phyloP scores from a whole-genome alignment of 1,140 invertebrate species.

The Vollenhovia emeryi region DNA sequence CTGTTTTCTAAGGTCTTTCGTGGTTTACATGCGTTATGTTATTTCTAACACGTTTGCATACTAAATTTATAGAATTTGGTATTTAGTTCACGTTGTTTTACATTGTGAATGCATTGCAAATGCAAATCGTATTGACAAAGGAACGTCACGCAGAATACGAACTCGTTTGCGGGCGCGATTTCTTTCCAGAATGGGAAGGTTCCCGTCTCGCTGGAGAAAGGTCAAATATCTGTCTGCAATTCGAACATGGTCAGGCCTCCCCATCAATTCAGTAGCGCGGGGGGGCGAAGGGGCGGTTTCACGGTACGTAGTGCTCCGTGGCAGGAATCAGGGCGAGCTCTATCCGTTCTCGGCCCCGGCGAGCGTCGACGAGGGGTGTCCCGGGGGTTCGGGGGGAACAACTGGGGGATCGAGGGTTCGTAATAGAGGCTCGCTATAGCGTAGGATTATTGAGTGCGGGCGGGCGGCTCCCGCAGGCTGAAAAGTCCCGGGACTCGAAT shows the following conservation, averaged over 20 bases:
- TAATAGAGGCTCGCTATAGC: slow-evolving; percentile 78
- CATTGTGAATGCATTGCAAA: no score
- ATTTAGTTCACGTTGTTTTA: not conserved
- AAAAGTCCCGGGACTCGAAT: slow-evolving; percentile 81
- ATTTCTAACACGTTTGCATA: not conserved
- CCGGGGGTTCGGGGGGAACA: slow-evolving; percentile 41
- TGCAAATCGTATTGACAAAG: not conserved
- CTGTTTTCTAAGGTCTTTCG: not conserved
- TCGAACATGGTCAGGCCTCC: slow-evolving; percentile 74
- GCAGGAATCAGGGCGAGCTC: slow-evolving; percentile 56
- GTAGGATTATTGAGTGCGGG: slow-evolving; percentile 80
- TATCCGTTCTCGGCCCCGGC: slow-evolving; percentile 42
- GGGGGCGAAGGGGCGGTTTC: slow-evolving; percentile 71
- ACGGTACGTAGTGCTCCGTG: slow-evolving; percentile 57
- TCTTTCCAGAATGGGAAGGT: slow-evolving; percentile 27
- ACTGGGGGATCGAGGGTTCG: slow-evolving; percentile 68
- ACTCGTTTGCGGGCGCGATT: not conserved
- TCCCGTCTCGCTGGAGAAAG: slow-evolving; percentile 47
- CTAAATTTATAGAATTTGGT: not conserved
- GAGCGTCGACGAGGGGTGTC: slow-evolving; percentile 50
- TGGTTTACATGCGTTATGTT: not conserved
- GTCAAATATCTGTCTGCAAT: slow-evolving; percentile 69
- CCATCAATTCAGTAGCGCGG: slow-evolving; percentile 74
- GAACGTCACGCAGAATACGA: not conserved
- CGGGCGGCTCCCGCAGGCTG: slow-evolving; percentile 73